Evolutionary conservation across 2,888 invertebrate species (phyloP), one percentile per base, ranked within the genome.

Genomic region (Cephus sareptanus): DNA sequence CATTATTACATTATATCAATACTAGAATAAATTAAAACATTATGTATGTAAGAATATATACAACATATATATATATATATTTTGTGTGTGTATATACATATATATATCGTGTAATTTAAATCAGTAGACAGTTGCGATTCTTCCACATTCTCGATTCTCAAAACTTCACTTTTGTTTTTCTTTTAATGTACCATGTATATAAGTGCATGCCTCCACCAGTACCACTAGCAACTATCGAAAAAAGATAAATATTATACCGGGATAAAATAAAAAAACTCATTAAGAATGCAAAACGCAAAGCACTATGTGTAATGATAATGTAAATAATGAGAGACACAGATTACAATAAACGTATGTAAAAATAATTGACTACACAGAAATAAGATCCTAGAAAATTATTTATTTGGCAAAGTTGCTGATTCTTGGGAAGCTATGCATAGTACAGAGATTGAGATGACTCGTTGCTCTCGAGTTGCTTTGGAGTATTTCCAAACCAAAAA

Each of bases 261-360:
- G 82, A 76, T 80, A 76, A 33, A 73, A 77, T n/a, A 74, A 37
- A 56, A 40, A 74, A 74, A 40, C 76, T 76, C 75, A 77, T 73
- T 40, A 13, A 35, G 81, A 84, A 84, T 68, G 76, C 84, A 82
- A 83, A 81, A 84, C 79, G 77, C 83, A 84, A 74, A 80, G 69
- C 75, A 79, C 78, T 81, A 83, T 84, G 84, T 88, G 87, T 90
- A 90, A 88, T 83, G 86, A 87, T 85, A 86, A 87, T 90, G 90
- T 90, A 90, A 87, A 91, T 91, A 90, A 90, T 89, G 85, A 81
- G 86, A 83, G 84, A 82, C 84, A 81, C 82, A 82, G 85, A 84
- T 74, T 83, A 82, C 76, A 80, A 56, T 56, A 56, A 56, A 56
- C 56, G 56, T 56, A 56, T 56, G 56, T 56, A 56, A 23, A 56